Percentiles rank a stretch among this genome's conserved stretches.
phyloP scores from a whole-genome alignment of 1,140 invertebrate species.

The Formica exsecta region DNA sequence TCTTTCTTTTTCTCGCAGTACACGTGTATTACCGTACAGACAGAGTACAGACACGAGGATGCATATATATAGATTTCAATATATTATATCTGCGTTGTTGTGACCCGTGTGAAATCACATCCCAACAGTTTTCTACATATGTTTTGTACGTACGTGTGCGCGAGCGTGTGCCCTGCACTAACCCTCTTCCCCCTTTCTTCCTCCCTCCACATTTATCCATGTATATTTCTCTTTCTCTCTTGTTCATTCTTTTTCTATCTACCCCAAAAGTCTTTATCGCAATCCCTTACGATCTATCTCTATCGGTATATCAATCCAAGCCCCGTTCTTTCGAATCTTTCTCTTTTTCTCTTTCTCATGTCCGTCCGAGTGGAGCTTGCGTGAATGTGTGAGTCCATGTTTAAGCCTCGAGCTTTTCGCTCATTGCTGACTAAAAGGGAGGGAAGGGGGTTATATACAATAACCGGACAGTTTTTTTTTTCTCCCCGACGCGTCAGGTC shows the following conservation, averaged over 20 bases:
- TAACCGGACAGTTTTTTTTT: constrained; percentile 63
- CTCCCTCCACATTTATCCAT: constrained; percentile 9
- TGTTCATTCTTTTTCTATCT: constrained; percentile 53
- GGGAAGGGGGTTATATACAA: constrained; percentile 34
- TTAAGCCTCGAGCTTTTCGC: constrained; percentile 79
- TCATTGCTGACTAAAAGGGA: constrained; percentile 30
- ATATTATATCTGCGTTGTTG: constrained; percentile 91
- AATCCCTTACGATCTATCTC: constrained; percentile 52
- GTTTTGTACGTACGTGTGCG: constrained; percentile 86
- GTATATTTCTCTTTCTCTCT: constrained; percentile 80
- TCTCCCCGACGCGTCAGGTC: constrained; percentile 28
- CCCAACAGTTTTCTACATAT: constrained; percentile 87
- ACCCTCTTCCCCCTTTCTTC: constrained; percentile 66
- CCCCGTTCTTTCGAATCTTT: constrained; percentile 50
- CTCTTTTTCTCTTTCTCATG: constrained; percentile 76
- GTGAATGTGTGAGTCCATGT: constrained; percentile 83
- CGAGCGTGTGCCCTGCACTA: constrained; percentile 85
- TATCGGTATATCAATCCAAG: constrained; percentile 44
- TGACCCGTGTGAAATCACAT: constrained; percentile 90
- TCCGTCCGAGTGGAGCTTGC: constrained; percentile 83
- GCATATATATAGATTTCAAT: constrained; percentile 78
- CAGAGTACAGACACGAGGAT: constrained; percentile 70
- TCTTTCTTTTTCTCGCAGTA: neutral
- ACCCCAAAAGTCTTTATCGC: constrained; percentile 45
- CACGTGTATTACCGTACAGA: constrained; percentile 47